phyloP scores from a whole-genome alignment of 1,140 invertebrate genomes.

The Drosophila pectinifera region DNA sequence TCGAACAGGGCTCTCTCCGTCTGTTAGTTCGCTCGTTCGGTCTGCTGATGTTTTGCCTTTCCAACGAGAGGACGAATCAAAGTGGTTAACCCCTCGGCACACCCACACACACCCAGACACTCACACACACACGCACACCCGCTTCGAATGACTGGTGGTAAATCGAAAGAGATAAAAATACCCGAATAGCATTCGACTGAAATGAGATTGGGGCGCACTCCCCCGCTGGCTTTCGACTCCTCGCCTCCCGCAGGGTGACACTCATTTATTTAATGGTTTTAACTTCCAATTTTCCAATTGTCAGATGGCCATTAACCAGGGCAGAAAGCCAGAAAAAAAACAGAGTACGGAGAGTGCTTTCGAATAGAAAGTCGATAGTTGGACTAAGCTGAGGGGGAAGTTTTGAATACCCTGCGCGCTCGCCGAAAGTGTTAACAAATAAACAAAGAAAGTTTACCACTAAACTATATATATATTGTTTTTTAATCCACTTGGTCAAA shows the following conservation, averaged over 20 bases:
- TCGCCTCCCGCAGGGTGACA: constrained; percentile 52
- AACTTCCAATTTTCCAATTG: constrained; percentile 83
- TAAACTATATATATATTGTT: no score
- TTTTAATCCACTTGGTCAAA: no score
- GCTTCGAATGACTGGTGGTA: constrained; percentile 71
- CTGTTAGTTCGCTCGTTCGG: constrained; percentile 5
- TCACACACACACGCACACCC: background rate
- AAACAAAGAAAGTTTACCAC: background rate
- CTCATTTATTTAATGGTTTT: constrained; percentile 84
- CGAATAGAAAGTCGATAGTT: constrained; percentile 14
- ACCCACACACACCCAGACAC: background rate
- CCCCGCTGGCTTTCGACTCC: background rate
- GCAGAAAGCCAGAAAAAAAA: constrained; percentile 20
- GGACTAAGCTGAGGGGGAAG: background rate
- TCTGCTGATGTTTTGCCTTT: constrained; percentile 46
- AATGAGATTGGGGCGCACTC: constrained; percentile 46
- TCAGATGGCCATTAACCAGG: constrained; percentile 74
- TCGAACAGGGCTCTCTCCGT: constrained; percentile 62
- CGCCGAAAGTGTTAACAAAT: background rate
- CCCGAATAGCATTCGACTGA: constrained; percentile 54
- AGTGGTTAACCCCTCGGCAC: constrained; percentile 42
- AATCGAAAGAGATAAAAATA: constrained; percentile 81
- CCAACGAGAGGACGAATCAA: constrained; percentile 48
- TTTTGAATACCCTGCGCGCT: constrained; percentile 15
- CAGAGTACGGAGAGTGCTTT: constrained; percentile 27